Conservation (phyloP, 2,797 vertebrate species). For the Emydoidea blandingii region DNA sequence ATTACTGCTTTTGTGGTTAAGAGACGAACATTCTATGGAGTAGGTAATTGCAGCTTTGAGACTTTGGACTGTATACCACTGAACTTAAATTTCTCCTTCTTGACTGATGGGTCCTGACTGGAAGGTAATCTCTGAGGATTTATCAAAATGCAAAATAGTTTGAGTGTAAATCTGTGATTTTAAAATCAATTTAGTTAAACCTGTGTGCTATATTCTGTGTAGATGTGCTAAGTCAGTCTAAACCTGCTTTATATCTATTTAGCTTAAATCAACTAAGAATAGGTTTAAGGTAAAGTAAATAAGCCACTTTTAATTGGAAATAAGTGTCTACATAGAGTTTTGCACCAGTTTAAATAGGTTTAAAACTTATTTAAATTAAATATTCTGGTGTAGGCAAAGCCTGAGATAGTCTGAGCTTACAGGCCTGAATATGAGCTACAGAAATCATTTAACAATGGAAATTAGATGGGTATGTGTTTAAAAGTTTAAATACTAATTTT, state of each 20-base stretch:
- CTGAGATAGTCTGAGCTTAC: background rate
- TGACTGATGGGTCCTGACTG: background rate
- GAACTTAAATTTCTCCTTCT: background rate
- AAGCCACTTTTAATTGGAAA: background rate
- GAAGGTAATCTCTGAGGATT: background rate
- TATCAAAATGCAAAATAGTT: background rate
- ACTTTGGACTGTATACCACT: background rate
- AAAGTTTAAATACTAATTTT: constrained; percentile 21
- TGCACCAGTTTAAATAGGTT: background rate
- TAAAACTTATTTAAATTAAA: background rate
- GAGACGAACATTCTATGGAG: background rate
- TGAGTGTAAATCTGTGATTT: background rate
- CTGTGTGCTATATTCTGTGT: background rate
- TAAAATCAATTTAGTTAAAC: background rate
- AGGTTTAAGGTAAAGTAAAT: background rate
- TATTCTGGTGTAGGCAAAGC: background rate
- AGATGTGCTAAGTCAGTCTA: background rate
- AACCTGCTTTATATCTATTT: background rate
- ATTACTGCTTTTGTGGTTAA: background rate
- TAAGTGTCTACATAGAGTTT: background rate
- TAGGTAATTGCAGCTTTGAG: background rate
- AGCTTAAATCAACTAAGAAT: background rate
- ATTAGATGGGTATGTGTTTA: background rate
- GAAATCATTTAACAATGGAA: background rate
- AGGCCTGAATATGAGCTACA: background rate